phyloP scores from a whole-genome alignment of 2,113 vertebrate species.

The Syrrhaptes paradoxus region DNA sequence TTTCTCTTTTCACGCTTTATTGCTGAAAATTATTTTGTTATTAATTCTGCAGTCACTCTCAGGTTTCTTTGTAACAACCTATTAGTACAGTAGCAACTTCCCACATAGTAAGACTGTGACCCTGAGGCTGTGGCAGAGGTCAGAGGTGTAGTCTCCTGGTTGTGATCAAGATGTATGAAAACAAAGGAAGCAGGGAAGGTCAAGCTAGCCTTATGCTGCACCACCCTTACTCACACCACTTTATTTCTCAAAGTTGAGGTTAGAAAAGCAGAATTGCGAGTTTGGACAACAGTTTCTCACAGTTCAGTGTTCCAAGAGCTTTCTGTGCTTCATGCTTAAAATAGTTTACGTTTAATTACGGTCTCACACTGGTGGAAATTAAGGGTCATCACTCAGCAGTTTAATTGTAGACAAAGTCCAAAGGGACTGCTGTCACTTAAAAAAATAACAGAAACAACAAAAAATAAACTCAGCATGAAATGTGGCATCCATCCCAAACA shows the following conservation, averaged over 20 bases:
- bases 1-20: neutral
- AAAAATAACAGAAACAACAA: neutral
- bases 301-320: neutral
- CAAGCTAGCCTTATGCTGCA: neutral
- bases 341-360: neutral
- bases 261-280: neutral
- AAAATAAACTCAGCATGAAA: neutral
- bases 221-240: neutral
- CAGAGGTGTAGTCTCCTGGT: neutral
- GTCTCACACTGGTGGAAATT: neutral
- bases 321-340: neutral
- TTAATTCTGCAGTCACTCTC: neutral
- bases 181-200: accelerated
- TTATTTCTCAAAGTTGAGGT: neutral
- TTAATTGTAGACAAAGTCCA: neutral
- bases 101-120: neutral
- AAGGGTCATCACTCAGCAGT: neutral
- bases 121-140: neutral
- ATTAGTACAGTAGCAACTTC: neutral
- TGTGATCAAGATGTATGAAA: neutral
- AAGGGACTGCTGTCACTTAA: neutral
- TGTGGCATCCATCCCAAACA: neutral
- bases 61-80: neutral
- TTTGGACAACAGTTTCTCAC: neutral
- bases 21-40: neutral